phyloP scores from a whole-genome alignment of 2,797 vertebrate genomes.

The Zenarchopterus dispar region DNA sequence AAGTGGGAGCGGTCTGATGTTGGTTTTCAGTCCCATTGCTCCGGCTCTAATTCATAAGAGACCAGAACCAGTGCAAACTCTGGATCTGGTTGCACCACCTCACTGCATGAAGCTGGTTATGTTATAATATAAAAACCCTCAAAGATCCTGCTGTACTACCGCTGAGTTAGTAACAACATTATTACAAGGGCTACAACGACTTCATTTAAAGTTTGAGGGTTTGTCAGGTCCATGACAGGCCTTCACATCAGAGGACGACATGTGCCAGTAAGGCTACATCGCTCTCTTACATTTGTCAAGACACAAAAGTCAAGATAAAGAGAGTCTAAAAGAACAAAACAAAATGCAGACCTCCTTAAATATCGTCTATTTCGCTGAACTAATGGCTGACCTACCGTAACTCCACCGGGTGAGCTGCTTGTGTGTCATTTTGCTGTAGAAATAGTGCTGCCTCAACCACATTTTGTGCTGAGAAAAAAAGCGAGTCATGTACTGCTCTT shows the following conservation, averaged over 20 bases:
- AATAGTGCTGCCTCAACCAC: conserved; percentile 45
- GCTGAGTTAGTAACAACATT: no score
- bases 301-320: no score
- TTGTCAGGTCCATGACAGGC: neutral
- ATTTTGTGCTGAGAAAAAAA: conserved; percentile 62
- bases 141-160: neutral
- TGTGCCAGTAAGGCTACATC: neutral
- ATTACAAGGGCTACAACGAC: no score
- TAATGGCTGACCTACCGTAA: conserved; percentile 22
- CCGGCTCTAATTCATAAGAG: neutral
- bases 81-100: no score
- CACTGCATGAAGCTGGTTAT: neutral
- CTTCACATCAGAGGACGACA: conserved; percentile 23
- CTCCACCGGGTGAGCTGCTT: conserved; percentile 1
- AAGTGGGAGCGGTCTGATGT: conserved; percentile 15
- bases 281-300: no score
- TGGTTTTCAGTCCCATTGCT: conserved; percentile 20
- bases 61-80: conserved; percentile 1
- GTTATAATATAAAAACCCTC: neutral
- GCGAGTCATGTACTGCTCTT: conserved; percentile 57
- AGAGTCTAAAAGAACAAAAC: conserved; percentile 11
- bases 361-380: conserved; percentile 43
- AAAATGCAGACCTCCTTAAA: conserved; percentile 1
- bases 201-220: no score
- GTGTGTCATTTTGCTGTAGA: conserved; percentile 27